Evolutionary conservation across 2,888 invertebrate genomes (phyloP).

Genomic region (Gymnoscelis rufifasciata): DNA sequence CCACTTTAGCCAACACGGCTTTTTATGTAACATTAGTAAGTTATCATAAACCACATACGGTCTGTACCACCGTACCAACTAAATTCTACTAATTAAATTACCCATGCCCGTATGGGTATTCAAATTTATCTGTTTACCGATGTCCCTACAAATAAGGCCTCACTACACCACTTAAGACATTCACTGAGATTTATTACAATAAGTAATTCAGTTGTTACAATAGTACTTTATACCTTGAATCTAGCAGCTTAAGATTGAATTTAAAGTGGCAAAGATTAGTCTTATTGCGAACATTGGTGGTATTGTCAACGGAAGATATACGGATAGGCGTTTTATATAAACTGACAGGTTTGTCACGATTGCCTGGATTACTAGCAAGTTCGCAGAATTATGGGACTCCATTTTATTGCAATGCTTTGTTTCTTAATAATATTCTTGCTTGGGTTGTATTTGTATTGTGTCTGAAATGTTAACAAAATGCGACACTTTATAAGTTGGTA

Average conservation of each 20-base stretch:
- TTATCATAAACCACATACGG: no score
- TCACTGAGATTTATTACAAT: constrained; percentile 46
- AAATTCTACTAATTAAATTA: constrained; percentile 33
- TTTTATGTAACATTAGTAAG: no score
- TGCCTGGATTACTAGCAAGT: constrained; percentile 38
- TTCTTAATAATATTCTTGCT: neutral
- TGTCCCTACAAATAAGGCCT: constrained; percentile 42
- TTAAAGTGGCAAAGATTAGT: constrained; percentile 40
- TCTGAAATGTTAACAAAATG: no score
- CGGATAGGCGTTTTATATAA: constrained; percentile 52
- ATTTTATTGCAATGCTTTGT: constrained; percentile 16
- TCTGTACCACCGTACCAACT: no score
- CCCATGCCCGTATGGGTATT: constrained; percentile 29
- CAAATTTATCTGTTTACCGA: constrained; percentile 38
- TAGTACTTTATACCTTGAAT: constrained; percentile 31
- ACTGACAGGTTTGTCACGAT: constrained; percentile 58
- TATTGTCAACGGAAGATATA: constrained; percentile 67
- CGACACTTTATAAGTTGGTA: no score
- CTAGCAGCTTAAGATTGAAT: constrained; percentile 32
- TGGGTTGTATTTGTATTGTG: no score
- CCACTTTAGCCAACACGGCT: no score
- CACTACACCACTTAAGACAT: constrained; percentile 49
- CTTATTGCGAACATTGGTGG: constrained; percentile 41
- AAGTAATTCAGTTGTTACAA: constrained; percentile 32
- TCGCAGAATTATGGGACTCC: constrained; percentile 24